phyloP scores from a whole-genome alignment of 2,797 vertebrate genomes.

The Myoxocephalus aenaeus region DNA sequence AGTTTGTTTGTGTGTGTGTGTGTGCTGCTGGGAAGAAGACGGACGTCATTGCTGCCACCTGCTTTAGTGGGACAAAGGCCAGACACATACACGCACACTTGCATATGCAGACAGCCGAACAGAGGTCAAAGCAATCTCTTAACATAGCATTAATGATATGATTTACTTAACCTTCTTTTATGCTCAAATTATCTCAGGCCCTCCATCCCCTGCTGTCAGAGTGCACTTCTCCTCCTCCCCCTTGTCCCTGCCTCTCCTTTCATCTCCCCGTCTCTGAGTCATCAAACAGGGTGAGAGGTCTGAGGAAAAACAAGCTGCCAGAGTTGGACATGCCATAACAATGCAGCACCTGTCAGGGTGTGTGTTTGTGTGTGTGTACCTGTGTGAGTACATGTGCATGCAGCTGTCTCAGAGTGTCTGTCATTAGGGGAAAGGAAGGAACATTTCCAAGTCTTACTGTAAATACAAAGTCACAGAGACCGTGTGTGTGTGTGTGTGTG shows the following conservation, averaged over 20 bases:
- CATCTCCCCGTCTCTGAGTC: conserved; percentile 75
- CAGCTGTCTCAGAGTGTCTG: conserved; percentile 68
- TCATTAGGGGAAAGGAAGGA: conserved; percentile 58
- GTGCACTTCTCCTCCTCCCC: conserved; percentile 10
- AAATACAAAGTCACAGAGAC: conserved; percentile 53
- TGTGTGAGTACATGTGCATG: conserved; percentile 62
- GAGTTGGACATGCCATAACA: conserved; percentile 74
- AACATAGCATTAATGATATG: conserved; percentile 73
- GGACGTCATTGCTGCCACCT: conserved; percentile 84
- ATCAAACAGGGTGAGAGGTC: conserved; percentile 75
- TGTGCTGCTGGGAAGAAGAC: conserved; percentile 65
- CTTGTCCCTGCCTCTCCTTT: conserved; percentile 62
- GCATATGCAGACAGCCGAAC: conserved; percentile 69
- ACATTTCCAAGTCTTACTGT: conserved; percentile 69
- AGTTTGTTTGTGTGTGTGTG: conserved; percentile 18
- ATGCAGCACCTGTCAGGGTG: conserved; percentile 69
- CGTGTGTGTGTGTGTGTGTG: not conserved
- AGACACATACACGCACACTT: conserved; percentile 50
- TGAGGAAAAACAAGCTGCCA: conserved; percentile 77
- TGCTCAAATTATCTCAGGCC: conserved; percentile 45
- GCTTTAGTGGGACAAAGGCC: conserved; percentile 76
- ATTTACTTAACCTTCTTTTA: conserved; percentile 74
- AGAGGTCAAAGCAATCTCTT: conserved; percentile 77
- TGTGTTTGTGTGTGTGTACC: conserved; percentile 46
- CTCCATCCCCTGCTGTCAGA: conserved; percentile 51